A percentile compares a stretch with the other conserved stretches of the same genome.
Evolutionary conservation across 2,888 invertebrate species (phyloP).

Genomic region (Morpho deidamia): DNA sequence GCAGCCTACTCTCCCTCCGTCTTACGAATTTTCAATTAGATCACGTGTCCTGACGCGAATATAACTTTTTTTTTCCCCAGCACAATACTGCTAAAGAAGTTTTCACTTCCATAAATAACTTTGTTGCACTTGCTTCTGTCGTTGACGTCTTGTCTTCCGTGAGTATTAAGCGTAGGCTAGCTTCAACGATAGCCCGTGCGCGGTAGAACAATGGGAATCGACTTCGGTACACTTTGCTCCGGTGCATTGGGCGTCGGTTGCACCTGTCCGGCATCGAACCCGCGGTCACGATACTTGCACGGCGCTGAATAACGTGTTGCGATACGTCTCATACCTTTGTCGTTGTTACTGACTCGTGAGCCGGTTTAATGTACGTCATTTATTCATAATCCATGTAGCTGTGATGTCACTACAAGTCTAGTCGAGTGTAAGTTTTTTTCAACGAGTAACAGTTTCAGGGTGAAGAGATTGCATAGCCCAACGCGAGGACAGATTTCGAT

Average conservation of each 20-base stretch:
- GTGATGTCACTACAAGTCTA: no score
- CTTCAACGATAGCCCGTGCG: background rate
- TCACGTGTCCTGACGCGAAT: no score
- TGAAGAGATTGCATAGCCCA: no score
- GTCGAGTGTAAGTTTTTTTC: background rate
- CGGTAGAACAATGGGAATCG: constrained; percentile 3
- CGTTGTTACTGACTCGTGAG: background rate
- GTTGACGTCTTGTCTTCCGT: background rate
- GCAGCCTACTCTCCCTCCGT: no score
- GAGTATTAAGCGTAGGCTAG: background rate
- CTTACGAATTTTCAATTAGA: no score
- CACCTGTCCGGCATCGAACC: constrained; percentile 26
- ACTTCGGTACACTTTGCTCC: background rate
- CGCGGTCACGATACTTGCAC: constrained; percentile 22
- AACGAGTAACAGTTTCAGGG: background rate
- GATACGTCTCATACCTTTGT: background rate
- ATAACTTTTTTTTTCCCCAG: no score
- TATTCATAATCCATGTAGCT: background rate
- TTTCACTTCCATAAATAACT: no score
- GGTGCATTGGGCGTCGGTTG: background rate
- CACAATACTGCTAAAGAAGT: no score
- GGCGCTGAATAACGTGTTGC: background rate
- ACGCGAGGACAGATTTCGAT: no score
- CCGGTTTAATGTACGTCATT: background rate
- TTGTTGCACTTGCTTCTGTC: background rate